phyloP scores from a whole-genome alignment of 2,888 invertebrate genomes.

The Cosmopolites sordidus region DNA sequence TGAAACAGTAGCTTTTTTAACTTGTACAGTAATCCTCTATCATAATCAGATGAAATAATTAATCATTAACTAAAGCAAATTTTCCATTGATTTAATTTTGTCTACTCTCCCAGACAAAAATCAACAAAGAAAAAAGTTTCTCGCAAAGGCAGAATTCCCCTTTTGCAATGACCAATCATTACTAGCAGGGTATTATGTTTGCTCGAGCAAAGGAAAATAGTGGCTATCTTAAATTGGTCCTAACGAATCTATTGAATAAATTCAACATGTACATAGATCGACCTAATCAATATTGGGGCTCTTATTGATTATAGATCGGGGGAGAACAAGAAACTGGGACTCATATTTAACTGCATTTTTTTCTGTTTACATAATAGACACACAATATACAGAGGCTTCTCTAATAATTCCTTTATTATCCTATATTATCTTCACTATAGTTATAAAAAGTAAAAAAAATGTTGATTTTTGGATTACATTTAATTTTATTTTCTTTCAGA shows the following conservation, averaged over 20 bases:
- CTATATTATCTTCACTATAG: no score
- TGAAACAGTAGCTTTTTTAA: no score
- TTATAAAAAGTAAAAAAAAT: neutral
- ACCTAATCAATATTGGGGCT: conserved; percentile 44
- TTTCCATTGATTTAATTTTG: no score
- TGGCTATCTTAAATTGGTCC: conserved; percentile 44
- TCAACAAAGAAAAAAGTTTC: conserved; percentile 11
- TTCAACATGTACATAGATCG: conserved; percentile 39
- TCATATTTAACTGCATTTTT: no score
- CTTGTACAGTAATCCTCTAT: no score
- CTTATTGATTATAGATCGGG: conserved; percentile 24
- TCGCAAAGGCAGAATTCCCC: conserved; percentile 17
- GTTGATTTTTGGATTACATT: conserved; percentile 1
- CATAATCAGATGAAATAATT: no score
- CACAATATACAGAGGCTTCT: no score
- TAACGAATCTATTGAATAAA: conserved; percentile 48
- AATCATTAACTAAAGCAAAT: no score
- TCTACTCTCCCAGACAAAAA: neutral
- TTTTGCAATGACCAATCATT: conserved; percentile 22
- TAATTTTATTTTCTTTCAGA: conserved; percentile 22
- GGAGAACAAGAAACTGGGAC: no score
- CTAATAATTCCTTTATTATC: no score
- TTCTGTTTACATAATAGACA: no score
- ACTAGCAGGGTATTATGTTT: conserved; percentile 26
- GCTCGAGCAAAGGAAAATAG: conserved; percentile 27